Evolutionary conservation across 2,797 vertebrate genomes (phyloP), one percentile per base, ranked within the genome.

Genomic region (Gymnoscopelus microlampas): DNA sequence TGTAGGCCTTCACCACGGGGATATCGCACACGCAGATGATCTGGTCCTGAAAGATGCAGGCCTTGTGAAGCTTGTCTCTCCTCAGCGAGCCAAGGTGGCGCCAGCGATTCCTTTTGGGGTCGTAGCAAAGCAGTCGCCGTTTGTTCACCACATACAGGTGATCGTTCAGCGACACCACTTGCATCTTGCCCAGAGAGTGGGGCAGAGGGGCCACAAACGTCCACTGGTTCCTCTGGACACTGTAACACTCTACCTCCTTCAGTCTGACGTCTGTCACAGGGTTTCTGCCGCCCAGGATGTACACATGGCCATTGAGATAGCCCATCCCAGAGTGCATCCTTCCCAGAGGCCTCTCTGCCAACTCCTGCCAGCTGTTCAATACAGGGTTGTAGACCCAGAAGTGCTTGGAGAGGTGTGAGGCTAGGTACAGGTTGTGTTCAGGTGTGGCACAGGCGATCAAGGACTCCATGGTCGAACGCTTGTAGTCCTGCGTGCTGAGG

Each of bases 211-310:
- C 94, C 78, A 96, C 95, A 13, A 96, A 84, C 0, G 88, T 93
- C 96, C 95, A 96, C 89, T 96, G 95, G 74, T 96, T 94, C 77
- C 95, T 94, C 84, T 96, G 95, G 74, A 96, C 86, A 53, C 94
- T 96, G 81, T 96, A 96, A 60, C 96, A 96, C 79, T 96, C 95
- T 0, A 96, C 95, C 59, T 96, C 95, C 77, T 96, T 96, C 35
- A 96, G 66, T 39, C 95, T 92, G 69, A 90, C 79, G 3, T 95
- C 94, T 0, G 95, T 96, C 24, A 94, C 78, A 0, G 95, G 94
- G 67, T 96, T 95, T 19, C 94, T 88, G 0, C 96, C 96, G 3
- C 96, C 96, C 29, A 96, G 76, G 19, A 96, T 92, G 79, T 96
- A 96, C 39, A 96, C 92, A 3, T 95, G 94, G n/a, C 95, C 95